Percentiles rank a stretch among this genome's conserved stretches.
phyloP scores from a whole-genome alignment of 2,797 vertebrate genomes.

The Myotis pilosus region DNA sequence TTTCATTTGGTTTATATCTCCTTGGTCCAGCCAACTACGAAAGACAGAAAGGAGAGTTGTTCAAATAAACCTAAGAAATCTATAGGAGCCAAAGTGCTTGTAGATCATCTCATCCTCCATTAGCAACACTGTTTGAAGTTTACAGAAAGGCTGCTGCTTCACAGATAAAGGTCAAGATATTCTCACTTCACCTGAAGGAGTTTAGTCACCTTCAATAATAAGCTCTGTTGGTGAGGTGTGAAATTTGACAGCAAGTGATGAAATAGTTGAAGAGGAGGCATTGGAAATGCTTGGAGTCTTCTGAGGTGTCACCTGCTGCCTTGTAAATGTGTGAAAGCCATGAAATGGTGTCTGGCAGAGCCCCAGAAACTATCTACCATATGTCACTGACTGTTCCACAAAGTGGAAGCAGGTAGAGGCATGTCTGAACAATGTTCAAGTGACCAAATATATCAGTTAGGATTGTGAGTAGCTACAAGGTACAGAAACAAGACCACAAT shows the following conservation, averaged over 20 bases:
- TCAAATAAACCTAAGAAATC: slow-evolving; percentile 42
- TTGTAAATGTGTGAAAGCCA: slow-evolving; percentile 59
- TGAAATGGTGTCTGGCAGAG: slow-evolving; percentile 42
- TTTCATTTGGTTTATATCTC: slow-evolving; percentile 9
- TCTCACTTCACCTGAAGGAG: slow-evolving; percentile 48
- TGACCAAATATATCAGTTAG: slow-evolving; percentile 25
- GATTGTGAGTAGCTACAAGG: neutral
- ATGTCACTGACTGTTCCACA: neutral
- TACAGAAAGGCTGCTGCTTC: neutral
- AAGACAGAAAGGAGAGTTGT: neutral
- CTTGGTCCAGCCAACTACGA: neutral
- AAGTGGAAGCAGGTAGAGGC: neutral
- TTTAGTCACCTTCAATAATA: slow-evolving; percentile 52
- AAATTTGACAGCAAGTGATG: slow-evolving; percentile 53
- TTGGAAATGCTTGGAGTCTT: neutral
- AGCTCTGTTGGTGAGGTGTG: neutral
- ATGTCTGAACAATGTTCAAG: slow-evolving; percentile 19
- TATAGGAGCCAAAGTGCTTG: neutral
- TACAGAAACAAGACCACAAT: neutral
- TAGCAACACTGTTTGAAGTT: neutral
- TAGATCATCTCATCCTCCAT: neutral
- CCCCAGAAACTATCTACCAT: neutral
- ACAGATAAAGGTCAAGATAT: slow-evolving; percentile 37
- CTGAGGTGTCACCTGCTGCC: slow-evolving; percentile 47
- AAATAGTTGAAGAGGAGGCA: slow-evolving; percentile 21